Evolutionary conservation across 2,797 vertebrate genomes (phyloP).

Genomic region (Hyperoplus lanceolatus): DNA sequence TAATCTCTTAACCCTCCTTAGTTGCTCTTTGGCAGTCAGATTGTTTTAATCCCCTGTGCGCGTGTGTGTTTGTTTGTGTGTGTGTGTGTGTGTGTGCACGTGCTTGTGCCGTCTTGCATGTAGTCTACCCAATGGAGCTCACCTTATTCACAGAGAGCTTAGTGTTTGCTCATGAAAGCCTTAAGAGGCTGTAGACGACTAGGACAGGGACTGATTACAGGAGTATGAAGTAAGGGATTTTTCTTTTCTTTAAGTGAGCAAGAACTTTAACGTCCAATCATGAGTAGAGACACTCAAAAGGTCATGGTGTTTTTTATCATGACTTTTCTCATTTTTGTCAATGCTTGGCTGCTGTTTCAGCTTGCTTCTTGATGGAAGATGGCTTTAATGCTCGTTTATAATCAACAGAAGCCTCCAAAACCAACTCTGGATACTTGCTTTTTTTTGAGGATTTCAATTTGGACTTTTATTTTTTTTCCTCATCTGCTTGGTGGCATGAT

Average conservation of each 20-base stretch:
- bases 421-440: background rate
- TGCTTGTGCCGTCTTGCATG: conserved; percentile 7
- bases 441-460: background rate
- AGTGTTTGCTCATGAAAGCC: conserved; percentile 15
- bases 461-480: background rate
- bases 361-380: conserved; percentile 44
- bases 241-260: background rate
- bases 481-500: background rate
- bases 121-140: conserved; percentile 5
- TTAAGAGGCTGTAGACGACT: conserved; percentile 23
- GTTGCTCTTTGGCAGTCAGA: conserved; percentile 33
- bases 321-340: conserved; percentile 68
- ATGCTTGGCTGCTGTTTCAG: conserved; percentile 66
- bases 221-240: background rate
- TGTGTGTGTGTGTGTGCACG: conserved; percentile 2
- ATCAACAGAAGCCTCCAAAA: background rate
- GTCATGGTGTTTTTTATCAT: conserved; percentile 64
- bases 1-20: conserved; percentile 74
- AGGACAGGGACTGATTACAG: background rate
- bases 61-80: background rate
- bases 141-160: conserved; percentile 7
- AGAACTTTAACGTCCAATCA: conserved; percentile 28
- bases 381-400: background rate
- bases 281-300: conserved; percentile 62
- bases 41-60: conserved; percentile 65